phyloP scores from a whole-genome alignment of 2,797 vertebrate species.

The Lepilemur ruficaudatus region DNA sequence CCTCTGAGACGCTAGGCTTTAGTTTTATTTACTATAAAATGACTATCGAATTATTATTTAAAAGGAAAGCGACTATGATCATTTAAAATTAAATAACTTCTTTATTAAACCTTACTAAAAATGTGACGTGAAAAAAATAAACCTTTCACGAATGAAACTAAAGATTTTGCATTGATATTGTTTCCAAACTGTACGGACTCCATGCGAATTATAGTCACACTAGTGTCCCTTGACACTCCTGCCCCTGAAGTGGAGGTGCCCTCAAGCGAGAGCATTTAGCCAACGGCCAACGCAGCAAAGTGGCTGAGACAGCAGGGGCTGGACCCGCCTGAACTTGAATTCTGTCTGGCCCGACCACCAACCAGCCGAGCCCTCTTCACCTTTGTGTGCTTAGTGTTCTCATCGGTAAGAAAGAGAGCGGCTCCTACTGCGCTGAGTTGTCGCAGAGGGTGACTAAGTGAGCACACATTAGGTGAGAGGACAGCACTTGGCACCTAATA shows the following conservation, averaged over 20 bases:
- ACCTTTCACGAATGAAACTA: background rate
- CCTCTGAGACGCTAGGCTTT: background rate
- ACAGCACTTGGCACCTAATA: accelerated
- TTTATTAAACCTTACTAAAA: background rate
- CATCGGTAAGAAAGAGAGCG: background rate
- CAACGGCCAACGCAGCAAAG: background rate
- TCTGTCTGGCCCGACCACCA: background rate
- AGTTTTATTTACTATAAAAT: background rate
- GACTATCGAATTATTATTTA: background rate
- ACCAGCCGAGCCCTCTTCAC: background rate
- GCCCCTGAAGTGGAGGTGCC: background rate
- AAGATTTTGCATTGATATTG: background rate
- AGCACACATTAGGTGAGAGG: background rate
- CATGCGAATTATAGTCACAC: background rate
- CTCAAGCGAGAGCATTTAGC: background rate
- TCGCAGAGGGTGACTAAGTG: no score
- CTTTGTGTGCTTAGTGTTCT: background rate
- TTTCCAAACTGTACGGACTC: background rate
- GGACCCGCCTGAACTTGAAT: background rate
- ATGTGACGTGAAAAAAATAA: background rate
- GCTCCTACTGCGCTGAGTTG: accelerated
- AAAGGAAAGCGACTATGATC: background rate
- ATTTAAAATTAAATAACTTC: background rate
- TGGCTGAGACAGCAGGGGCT: no score
- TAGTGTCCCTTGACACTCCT: background rate